Base-by-base conservation (phyloP, 2,113 vertebrate species). In the Trachemys scripta region DNA sequence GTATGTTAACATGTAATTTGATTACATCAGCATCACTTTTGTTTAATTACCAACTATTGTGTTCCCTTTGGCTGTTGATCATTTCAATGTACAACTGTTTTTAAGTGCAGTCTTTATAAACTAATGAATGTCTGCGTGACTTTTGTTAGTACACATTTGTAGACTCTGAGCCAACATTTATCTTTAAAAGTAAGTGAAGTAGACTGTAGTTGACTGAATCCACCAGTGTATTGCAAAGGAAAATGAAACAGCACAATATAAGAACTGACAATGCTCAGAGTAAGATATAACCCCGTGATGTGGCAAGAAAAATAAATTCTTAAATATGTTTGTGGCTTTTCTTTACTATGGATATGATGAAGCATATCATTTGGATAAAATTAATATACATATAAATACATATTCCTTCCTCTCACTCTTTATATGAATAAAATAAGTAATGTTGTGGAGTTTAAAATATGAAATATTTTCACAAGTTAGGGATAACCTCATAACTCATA, bases 11-110 rank as follows among this genome's bases (percentile, higher is more conserved):
- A 96, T 84, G 96, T 4, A 95, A 96, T 98, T 96, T 98, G 96
- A 98, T 97, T 96, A 97, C 95, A 96, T 97, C 92, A 97, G 90
- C 93, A 96, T 96, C 89, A 95, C 82, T 98, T 98, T 95, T 91
- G 85, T 95, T 97, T 98, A 97, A 97, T 98, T 98, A 96, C 94
- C 96, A 97, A 96, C 92, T 97, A 97, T 95, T 96, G 97, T 75
- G 49, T 97, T 98, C 93, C 97, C 95, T 98, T 98, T 98, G 94
- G 93, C 97, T 98, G 93, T 92, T 97, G 96, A 95, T 97, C 92
- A 96, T 97, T 98, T 98, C 96, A 96, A 83, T 94, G 94, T 93
- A 91, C 95, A 95, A 95, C 82, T 97, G 82, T 84, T 83, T 96
- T 97, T 96, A 97, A 98, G 97, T 95, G 85, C 82, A 96, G 85